Evolutionary conservation across 2,888 invertebrate species (phyloP), one percentile per base, ranked within the genome.

Genomic region (Luperina testacea): DNA sequence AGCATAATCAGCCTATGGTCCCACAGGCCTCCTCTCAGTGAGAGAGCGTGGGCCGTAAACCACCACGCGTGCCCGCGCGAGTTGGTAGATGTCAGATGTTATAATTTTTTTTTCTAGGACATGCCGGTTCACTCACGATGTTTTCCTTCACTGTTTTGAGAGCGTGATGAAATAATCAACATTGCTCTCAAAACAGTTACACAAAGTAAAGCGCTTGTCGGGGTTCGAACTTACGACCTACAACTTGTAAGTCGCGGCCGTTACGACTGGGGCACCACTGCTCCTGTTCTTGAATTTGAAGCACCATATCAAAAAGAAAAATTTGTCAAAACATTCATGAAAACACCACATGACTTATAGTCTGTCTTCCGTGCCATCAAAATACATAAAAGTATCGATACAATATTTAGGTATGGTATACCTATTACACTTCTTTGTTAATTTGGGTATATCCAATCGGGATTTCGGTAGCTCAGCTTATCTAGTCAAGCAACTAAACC

Each of bases 401-500:
- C 24, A 20, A 73, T 63, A 6, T 53, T 42, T 20, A 59, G 5
- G 7, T 27, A 48, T n/a, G 24, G 1, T 61, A 7, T 45, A 24
- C 1, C 1, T 1, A 0, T 27, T 17, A 45, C 38, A 68, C 24
- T 64, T 64, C 57, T 61, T 61, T 73, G 82, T 82, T 78, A 65
- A 53, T 72, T 61, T 59, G n/a, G 53, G 53, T 38, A 11, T 8
- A 45, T 45, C 72, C 57, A 42, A 72, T 71, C 17, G 57, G 38
- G 57, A 75, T 75, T 67, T 76, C 67, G 65, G 80, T 75, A 77
- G 74, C 76, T n/a, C 32, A 75, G 78, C 76, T 80, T 72, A 76
- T 69, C 72, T 42, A 59, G 59, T 32, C 38, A 77, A 80, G 72
- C 87, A 80, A 90, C 79, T 89, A 85, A 91, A 86, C 90, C 84